Evolutionary conservation across 53 echinoderm and acorn worm species (phyloP).

Genomic region (Astropecten irregularis): DNA sequence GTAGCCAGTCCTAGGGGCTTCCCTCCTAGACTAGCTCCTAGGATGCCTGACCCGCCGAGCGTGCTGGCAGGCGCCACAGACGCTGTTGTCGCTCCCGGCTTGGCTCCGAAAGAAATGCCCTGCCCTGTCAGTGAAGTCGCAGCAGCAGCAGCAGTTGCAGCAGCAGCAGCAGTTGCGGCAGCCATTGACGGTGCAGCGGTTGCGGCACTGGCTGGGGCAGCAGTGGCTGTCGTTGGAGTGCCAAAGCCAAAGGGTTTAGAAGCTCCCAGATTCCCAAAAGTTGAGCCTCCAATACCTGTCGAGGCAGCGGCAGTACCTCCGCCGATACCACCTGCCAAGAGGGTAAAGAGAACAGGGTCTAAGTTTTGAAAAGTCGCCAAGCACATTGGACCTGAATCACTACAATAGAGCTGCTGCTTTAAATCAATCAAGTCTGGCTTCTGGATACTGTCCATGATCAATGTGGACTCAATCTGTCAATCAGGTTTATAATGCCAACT

Average conservation of each 20-base stretch:
- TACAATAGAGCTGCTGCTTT: too few species aligned
- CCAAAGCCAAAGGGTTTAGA: neutral
- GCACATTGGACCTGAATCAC: too few species aligned
- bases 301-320: too few species aligned
- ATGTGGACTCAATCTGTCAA: too few species aligned
- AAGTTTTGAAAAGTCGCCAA: too few species aligned
- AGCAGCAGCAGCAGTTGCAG: neutral
- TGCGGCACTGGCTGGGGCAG: neutral
- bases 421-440: too few species aligned
- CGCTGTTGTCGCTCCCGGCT: neutral
- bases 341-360: too few species aligned
- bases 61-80: neutral
- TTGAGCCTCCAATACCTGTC: neutral
- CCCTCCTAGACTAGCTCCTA: neutral
- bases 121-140: neutral
- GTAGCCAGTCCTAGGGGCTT: neutral
- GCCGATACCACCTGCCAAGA: neutral
- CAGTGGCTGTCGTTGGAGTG: constrained; percentile 10
- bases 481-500: too few species aligned
- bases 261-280: neutral
- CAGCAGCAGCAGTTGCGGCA: neutral
- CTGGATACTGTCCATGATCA: too few species aligned
- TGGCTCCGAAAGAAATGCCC: neutral
- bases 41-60: neutral
- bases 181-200: neutral